Percentiles rank a stretch among this genome's conserved stretches.
Conservation (phyloP, 2,113 vertebrate genomes). For the Anser cygnoides region DNA sequence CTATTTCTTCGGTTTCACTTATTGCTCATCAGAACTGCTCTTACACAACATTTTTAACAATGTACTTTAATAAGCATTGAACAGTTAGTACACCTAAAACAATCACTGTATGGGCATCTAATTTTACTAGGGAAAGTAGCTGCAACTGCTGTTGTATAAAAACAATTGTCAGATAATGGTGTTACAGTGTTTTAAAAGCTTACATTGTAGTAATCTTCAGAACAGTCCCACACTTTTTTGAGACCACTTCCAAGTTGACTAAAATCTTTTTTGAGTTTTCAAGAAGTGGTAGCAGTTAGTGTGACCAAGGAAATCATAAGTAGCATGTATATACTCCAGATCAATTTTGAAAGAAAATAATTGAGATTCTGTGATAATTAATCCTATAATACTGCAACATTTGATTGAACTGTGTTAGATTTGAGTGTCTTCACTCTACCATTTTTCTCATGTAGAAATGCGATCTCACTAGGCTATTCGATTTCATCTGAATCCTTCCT, state of each 20-base stretch:
- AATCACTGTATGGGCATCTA: background rate
- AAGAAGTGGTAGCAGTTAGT: background rate
- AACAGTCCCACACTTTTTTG: background rate
- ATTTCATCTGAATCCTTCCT: background rate
- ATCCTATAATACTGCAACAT: background rate
- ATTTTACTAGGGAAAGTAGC: background rate
- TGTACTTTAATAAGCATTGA: background rate
- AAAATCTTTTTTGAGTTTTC: background rate
- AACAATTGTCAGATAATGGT: too few relatives aligned
- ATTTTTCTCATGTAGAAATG: background rate
- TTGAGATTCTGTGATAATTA: background rate
- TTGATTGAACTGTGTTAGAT: background rate
- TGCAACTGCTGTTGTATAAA: background rate
- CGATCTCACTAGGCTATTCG: background rate
- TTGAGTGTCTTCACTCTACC: too few relatives aligned
- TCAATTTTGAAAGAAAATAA: background rate
- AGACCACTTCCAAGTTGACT: background rate
- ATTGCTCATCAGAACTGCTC: background rate
- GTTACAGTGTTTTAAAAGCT: background rate
- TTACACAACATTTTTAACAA: background rate
- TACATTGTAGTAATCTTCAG: background rate
- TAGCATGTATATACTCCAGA: background rate
- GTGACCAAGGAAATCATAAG: background rate
- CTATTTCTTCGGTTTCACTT: background rate
- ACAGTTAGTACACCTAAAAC: background rate